Evolutionary conservation across 2,797 vertebrate species (phyloP), one percentile per base, ranked within the genome.

Genomic region (Sebastes aleutianus): DNA sequence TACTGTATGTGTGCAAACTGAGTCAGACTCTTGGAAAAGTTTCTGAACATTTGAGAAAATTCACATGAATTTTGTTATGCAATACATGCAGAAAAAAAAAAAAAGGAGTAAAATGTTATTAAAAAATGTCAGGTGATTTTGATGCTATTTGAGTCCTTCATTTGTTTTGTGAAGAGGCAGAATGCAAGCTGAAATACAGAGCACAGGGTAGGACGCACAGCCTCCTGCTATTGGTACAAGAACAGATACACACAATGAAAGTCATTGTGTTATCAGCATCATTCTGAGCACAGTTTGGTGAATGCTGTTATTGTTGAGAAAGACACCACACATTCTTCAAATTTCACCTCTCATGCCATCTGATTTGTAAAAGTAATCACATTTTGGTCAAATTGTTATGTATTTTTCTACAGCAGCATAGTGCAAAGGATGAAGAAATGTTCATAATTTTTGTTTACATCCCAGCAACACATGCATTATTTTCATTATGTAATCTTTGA

Each of bases 201-300:
- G 20, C 62, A 78, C 61, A 68, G 31, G 65, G 65, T 31, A 54
- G 65, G 14, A 64, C 43, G 54, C 57, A 70, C 18, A 76, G 22
- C 36, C 66, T 83, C 26, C 27, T 70, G 32, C 26, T 68, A 66
- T 7, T 67, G 59, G 43, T 79, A 54, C 54, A 70, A 70, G 39
- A 85, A 74, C 53, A 79, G 63, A 76, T 70, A 32, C 13, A 63
- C 71, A 85, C 32, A 83, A 88, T 81, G 34, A 82, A 78, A 84
- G 74, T 77, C 64, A 78, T 31, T 79, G 58, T 76, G 64, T 78
- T 39, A 57, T 27, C 39, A 61, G 34, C 24, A 70, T 74, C 11
- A 20, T 76, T 73, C 13, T 57, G 9, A 76, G 75, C 26, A 79
- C 34, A 70, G 12, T 62, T 67, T 59, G n/a, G 34, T 67, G 8